Percentiles rank a stretch among this genome's conserved stretches.
Conservation (phyloP, 2,113 vertebrate species). For the Muntiacus reevesi region DNA sequence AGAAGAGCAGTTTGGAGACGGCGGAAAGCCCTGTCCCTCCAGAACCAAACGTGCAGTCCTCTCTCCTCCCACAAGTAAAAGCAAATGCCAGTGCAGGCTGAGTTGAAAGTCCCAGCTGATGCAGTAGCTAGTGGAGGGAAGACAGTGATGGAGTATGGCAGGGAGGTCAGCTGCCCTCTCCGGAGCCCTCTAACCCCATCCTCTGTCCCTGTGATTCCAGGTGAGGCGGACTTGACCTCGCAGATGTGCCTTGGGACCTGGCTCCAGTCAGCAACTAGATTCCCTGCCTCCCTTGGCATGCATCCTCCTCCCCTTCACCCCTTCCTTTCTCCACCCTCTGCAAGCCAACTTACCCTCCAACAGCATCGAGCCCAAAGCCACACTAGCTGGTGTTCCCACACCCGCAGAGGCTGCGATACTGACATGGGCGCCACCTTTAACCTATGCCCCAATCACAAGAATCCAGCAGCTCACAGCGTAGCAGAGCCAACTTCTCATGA, state of each 20-base stretch:
- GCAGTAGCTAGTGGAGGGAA: rapidly evolving
- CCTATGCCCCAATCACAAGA: background rate
- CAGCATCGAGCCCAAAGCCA: background rate
- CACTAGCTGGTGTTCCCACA: background rate
- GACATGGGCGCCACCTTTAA: background rate
- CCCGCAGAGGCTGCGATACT: background rate
- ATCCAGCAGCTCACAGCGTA: background rate
- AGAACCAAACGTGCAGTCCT: background rate
- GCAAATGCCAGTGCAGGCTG: background rate
- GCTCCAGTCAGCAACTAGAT: too few species aligned
- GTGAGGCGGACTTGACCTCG: background rate
- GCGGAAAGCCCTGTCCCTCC: background rate
- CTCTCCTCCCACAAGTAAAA: background rate
- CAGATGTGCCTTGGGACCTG: background rate
- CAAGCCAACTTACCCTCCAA: background rate
- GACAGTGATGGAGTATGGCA: too few species aligned
- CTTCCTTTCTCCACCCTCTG: too few species aligned
- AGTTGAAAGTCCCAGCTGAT: background rate
- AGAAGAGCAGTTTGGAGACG: background rate
- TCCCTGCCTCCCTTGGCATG: background rate
- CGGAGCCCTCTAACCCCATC: background rate
- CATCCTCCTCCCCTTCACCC: rapidly evolving
- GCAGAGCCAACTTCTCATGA: background rate
- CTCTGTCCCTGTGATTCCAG: background rate
- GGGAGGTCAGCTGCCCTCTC: background rate